A percentile compares a stretch with the other conserved stretches of the same genome.
Conservation (phyloP, 2,797 vertebrate genomes). For the Gallinago stenura region DNA sequence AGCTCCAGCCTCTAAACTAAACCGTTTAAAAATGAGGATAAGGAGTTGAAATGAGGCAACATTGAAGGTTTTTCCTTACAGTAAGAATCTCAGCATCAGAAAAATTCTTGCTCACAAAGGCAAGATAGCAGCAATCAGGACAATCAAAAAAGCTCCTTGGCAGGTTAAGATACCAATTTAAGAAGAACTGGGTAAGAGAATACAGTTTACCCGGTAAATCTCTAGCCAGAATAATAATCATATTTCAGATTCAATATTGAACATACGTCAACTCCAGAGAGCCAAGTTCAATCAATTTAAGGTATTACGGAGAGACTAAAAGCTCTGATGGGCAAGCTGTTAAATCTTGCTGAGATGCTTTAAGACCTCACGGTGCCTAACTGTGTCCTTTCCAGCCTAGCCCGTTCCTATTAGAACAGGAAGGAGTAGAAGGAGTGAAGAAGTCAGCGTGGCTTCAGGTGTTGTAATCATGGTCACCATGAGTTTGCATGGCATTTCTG, state of each 20-base stretch:
- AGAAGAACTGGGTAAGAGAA: neutral
- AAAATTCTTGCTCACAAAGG: neutral
- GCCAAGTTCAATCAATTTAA: slow-evolving; percentile 26
- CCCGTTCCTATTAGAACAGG: neutral
- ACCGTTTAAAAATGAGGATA: slow-evolving; percentile 56
- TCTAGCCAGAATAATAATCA: neutral
- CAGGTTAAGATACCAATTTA: neutral
- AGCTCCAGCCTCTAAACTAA: slow-evolving; percentile 49
- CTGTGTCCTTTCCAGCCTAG: neutral
- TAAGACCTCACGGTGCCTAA: neutral
- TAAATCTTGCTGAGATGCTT: slow-evolving; percentile 30
- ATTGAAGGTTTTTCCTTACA: neutral
- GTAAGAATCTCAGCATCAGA: slow-evolving; percentile 1
- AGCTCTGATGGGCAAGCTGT: slow-evolving; percentile 15
- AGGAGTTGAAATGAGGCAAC: slow-evolving; percentile 64
- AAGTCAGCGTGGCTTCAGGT: neutral
- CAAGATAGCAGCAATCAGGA: neutral
- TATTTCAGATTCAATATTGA: slow-evolving; percentile 25
- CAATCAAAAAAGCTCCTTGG: neutral
- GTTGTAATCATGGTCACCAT: neutral
- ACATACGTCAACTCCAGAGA: slow-evolving; percentile 16
- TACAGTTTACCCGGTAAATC: neutral
- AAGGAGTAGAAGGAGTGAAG: neutral
- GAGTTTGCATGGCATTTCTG: neutral
- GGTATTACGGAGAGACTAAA: neutral